Base-by-base conservation (phyloP, 2,888 invertebrate genomes). In the Drosophila pullipes region DNA sequence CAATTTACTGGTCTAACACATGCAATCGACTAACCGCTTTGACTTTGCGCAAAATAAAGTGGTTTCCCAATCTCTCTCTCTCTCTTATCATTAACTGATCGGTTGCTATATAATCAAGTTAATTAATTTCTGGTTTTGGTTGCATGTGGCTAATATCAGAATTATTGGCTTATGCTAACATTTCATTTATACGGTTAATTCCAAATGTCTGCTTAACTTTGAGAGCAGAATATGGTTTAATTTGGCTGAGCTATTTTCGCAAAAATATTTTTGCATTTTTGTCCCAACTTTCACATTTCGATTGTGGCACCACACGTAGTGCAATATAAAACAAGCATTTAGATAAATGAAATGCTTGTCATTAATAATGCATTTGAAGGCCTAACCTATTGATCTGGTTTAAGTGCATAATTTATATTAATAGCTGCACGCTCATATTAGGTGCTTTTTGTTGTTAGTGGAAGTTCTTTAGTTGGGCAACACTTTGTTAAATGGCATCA, bases 1-100 rank as follows among this genome's bases (percentile, higher is more conserved):
- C 72, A 79, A 80, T 80, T 83, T 80, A 69, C 75, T 82, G 67
- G 35, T 49, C 65, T 79, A 83, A 85, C 68, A 74, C 30, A 33
- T 60, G 30, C 33, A 55, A 67, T 64, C 49, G 57, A 44, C 50
- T 57, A 70, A 25, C 0, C 28, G 35, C 64, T 78, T 64, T 65
- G 47, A 37, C 54, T 61, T 57, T 33, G 6, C 30, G 31, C 16
- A 18, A 35, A 55, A 55, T 68, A 35, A 59, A 74, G 39, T 28
- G 52, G 37, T 55, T 44, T 28, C 11, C 33, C 54, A 33, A 18
- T 16, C 25, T 18, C 37, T 47, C 13, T 18, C 11, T 49, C 16
- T 4, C 37, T 18, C 16, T 25, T 7, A 25, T 11, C 9, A n/a
- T 22, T 9, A 58, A 58, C 30, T 30, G n/a, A 22, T 16, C 37